Evolutionary conservation across 2,113 vertebrate species (phyloP), one percentile per base, ranked within the genome.

Genomic region (Lophura nycthemera): DNA sequence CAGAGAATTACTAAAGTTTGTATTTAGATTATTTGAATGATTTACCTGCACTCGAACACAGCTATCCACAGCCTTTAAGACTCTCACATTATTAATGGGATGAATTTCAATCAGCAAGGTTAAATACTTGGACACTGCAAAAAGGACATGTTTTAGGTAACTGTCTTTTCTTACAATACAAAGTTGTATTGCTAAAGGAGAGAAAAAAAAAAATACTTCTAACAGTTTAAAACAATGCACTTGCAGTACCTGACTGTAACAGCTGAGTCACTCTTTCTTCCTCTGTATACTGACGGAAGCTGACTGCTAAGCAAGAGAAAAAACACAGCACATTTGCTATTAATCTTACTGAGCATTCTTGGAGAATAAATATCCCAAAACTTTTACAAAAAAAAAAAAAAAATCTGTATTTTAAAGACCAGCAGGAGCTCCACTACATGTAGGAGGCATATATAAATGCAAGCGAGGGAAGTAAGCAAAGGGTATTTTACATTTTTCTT

Each of bases 31-130:
- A 81, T 15, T 30, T 79, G 66, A 79, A 76, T 70, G 73, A 42
- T 74, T 94, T 96, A 98, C 99, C 98, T 99, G 99, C 48, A 99
- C 99, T 98, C 98, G 98, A 96, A 99, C 97, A 86, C 91, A 98
- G 97, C 98, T 98, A 94, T 99, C 99, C 59, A 99, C 98, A 3
- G 99, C 99, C 96, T 99, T 99, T 42, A 99, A 97, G 89, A 99
- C 99, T 96, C 98, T 99, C 87, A 98, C 99, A 81, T 99, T 98
- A 97, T 99, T 99, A 90, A 99, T 85, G 30, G 99, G 99, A 64
- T 98, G 97, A 91, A 99, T 99, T 98, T 99, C 99, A 29, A 99
- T 98, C 74, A 99, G 97, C 83, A 99, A 98, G 6, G 99, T 98
- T 78, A 99, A 98, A 94, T 98, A 99, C 86, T 98, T 98, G 65